Percentiles rank a stretch among this genome's conserved stretches.
phyloP scores from a whole-genome alignment of 1,140 invertebrate genomes.

The Dermatophagoides farinae region DNA sequence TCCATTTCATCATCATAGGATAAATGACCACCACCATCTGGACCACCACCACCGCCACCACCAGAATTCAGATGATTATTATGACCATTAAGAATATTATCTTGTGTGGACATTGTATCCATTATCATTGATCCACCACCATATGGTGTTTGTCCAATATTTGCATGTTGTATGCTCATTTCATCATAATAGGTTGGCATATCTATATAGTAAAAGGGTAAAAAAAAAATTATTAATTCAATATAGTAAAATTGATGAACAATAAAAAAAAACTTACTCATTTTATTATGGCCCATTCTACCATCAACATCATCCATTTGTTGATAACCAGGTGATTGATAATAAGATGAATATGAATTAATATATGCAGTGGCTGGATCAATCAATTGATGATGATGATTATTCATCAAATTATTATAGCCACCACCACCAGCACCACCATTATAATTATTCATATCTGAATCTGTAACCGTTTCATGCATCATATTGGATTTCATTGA shows the following conservation, averaged over 20 bases:
- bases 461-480: slow-evolving; percentile 4
- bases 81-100: slow-evolving; percentile 37
- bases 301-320: slow-evolving; percentile 20
- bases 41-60: not conserved
- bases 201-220: too few species aligned
- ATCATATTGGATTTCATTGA: slow-evolving; percentile 16
- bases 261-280: slow-evolving; percentile 18
- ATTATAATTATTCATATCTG: not conserved
- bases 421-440: not conserved
- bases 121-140: slow-evolving; percentile 42
- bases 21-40: not conserved
- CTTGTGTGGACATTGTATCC: slow-evolving; percentile 61
- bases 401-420: slow-evolving; percentile 16
- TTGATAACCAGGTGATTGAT: slow-evolving; percentile 17
- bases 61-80: not conserved
- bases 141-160: slow-evolving; percentile 47
- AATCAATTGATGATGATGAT: not conserved
- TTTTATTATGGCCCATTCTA: slow-evolving; percentile 19
- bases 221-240: not conserved
- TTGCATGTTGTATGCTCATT: slow-evolving; percentile 32
- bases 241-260: not conserved
- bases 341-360: slow-evolving; percentile 15
- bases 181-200: slow-evolving; percentile 68
- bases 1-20: slow-evolving; percentile 2
- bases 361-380: slow-evolving; percentile 20